Conservation (phyloP, 2,113 vertebrate species). For the Crotalus horridus region DNA sequence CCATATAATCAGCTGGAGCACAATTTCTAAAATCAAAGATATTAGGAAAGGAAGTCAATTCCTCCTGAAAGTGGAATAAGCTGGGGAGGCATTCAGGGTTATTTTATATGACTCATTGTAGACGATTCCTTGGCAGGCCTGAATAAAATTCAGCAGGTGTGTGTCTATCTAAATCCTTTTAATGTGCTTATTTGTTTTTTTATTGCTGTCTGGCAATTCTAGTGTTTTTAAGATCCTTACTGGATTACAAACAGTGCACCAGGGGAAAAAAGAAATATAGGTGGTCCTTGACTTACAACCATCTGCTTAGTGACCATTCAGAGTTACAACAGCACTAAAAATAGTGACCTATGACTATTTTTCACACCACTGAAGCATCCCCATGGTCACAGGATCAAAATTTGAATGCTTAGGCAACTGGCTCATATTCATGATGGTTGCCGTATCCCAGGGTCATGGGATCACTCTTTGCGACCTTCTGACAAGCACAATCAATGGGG, state of each 20-base stretch:
- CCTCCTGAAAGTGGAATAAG: not conserved
- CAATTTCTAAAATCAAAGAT: not conserved
- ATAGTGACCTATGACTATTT: not conserved
- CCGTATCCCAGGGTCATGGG: not conserved
- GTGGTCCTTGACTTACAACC: not conserved
- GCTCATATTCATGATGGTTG: not conserved
- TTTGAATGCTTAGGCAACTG: not conserved
- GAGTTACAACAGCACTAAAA: not conserved
- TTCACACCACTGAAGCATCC: not conserved
- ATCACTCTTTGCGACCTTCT: not conserved
- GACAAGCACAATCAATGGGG: not conserved
- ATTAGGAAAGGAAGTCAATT: not conserved
- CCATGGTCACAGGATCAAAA: not conserved
- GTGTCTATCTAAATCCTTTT: not conserved
- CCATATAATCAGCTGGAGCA: not conserved
- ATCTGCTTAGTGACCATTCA: not conserved
- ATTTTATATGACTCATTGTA: not conserved
- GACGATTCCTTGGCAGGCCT: not conserved
- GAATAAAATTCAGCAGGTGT: conserved; percentile 7
- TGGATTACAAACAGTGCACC: too few species aligned
- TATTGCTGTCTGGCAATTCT: not conserved
- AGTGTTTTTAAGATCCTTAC: not conserved
- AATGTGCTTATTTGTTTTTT: not conserved
- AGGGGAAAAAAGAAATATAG: not conserved
- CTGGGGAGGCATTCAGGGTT: not conserved